Evolutionary conservation across 2,888 invertebrate genomes (phyloP), one percentile per base, ranked within the genome.

Genomic region (Junonia oenone): DNA sequence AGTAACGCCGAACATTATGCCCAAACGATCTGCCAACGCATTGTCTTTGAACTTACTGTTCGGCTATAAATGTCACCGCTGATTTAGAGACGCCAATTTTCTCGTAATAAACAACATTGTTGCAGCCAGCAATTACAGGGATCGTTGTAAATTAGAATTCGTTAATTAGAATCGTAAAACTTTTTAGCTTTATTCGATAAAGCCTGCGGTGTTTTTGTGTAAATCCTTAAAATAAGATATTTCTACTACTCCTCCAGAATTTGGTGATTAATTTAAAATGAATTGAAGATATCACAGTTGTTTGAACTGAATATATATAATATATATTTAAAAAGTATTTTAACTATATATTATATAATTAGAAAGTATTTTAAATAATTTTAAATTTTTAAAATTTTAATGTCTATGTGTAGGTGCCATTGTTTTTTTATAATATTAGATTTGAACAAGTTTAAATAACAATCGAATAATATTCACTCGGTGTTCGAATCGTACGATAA

Each of bases 11-110:
- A 79, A 77, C 74, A 81, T 80, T 84, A 83, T 84, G 77, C 79
- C 81, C 83, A 86, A 85, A 85, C 77, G 78, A 82, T 83, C 86
- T 82, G 82, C 85, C 83, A 85, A 85, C 85, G 84, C 87, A 84
- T 84, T 87, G 84, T 85, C 83, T 85, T 83, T 83, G 80, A 82
- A 82, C 83, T 84, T 78, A 84, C 78, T 81, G 81, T 81, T 74
- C 69, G 65, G 69, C 74, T 75, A 83, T 85, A 77, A 85, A 83
- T 78, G 81, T 81, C 81, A 73, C 68, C 73, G 72, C 65, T 84
- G 80, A 82, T 86, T 81, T 81, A 82, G 69, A 64, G 65, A 64
- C 65, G 67, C 70, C 71, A 71, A 75, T 75, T 69, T 56, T 67
- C 68, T 65, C 64, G 58, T 62, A 65, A 63, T 60, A 65, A 67